Base-by-base conservation (phyloP, 2,888 invertebrate species). In the Andrena hattorfiana region DNA sequence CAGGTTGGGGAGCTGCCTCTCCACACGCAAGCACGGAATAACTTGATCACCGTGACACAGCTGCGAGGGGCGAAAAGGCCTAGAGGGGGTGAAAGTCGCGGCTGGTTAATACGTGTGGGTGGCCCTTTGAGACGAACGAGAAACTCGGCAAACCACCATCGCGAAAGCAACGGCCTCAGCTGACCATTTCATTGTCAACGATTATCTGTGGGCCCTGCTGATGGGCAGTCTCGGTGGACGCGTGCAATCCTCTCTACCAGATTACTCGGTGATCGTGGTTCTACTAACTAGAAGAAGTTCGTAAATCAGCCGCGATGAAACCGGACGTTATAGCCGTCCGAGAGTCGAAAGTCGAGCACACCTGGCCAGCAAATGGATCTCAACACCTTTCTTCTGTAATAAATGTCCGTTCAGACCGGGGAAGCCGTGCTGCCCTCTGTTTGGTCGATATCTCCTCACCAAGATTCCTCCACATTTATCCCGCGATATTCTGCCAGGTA, bases 1-100 rank as follows among this genome's bases (percentile, higher is more conserved):
- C 59, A 28, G 60, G 59, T 64, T 20, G 20, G 16, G 66, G 42
- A 56, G 32, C 20, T 48, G 49, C 4, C 20, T 10, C 6, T n/a
- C 16, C 32, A 42, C 70, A 70, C 30, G 30, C 67, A 13, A 70
- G 16, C 76, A n/a, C 67, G 59, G 59, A 71, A 64, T 75, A 87
- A 87, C 80, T 83, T 64, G 75, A 80, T 74, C 79, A 79, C 80
- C 60, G 69, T 49, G 42, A 4, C n/a, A 28, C 8, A 2, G 2
- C 4, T 6, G 0, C 32, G 5, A 32, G 56, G 32, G 23, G 8
- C 59, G 54, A 71, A 56, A 32, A 59, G 23, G 28, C n/a, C 63
- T 60, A 32, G 32, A 48, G 42, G 49, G 49, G 60, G 10, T 1
- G 42, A 16, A 26, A 28, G 48, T n/a, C 42, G n/a, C 59, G 5